These are phyloP conservation scores for Coracias cyanogaster DNA, from an alignment of 2,797 vertebrate species.

Conservation along the genomic window DNA sequence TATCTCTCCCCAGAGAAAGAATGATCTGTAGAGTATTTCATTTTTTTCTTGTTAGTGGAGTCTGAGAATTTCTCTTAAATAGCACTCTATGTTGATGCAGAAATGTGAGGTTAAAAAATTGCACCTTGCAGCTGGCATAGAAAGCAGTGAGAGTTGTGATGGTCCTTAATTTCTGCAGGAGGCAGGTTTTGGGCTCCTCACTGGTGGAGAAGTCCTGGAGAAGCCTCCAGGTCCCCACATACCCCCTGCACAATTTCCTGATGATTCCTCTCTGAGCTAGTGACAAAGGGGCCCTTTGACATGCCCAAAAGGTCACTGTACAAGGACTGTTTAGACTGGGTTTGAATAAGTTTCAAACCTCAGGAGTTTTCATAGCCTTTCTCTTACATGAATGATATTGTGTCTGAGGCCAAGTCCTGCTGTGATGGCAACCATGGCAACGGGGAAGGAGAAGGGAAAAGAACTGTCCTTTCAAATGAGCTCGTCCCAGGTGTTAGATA, in stretches of 20 bases:
- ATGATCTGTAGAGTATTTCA: not conserved
- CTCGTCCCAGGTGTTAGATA: constrained; percentile 15
- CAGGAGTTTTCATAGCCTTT: constrained; percentile 5
- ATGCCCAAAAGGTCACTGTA: not conserved
- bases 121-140: not conserved
- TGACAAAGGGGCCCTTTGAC: not conserved
- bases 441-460: not conserved
- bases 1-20: not conserved
- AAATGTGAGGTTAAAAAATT: not conserved
- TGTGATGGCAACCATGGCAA: constrained; percentile 36
- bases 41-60: not conserved
- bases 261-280: not conserved
- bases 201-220: not conserved
- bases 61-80: not conserved
- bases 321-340: not conserved
- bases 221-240: not conserved
- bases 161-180: not conserved
- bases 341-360: constrained; percentile 27
- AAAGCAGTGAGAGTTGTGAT: not conserved
- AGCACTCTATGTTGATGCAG: not conserved
- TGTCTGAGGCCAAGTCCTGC: constrained; percentile 13
- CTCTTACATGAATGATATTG: constrained; percentile 4
- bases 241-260: not conserved
- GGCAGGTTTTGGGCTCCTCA: not conserved
- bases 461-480: not conserved